Conservation (phyloP, 2,888 invertebrate species). For the Pimpla rufipes region DNA sequence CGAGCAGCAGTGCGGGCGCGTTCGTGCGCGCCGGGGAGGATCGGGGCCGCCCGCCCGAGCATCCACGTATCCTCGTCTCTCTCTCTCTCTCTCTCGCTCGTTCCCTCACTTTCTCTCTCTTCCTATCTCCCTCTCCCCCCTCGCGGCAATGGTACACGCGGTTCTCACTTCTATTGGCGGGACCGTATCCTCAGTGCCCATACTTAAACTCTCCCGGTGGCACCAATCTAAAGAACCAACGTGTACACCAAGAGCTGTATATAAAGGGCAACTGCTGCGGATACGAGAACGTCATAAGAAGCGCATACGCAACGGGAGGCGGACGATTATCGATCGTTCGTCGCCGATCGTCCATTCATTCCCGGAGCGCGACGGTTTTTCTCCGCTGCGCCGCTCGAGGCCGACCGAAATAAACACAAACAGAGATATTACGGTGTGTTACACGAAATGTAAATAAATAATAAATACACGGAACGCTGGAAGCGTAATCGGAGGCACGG, state of each 20-base stretch:
- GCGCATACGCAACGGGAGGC: slow-evolving; percentile 50
- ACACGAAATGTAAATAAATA: no score
- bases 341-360: slow-evolving; percentile 29
- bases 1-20: not conserved
- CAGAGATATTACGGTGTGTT: no score
- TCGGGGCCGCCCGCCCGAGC: no score
- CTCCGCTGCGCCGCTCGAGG: no score
- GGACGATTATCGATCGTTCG: slow-evolving; percentile 48
- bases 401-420: no score
- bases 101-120: not conserved
- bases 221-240: not conserved
- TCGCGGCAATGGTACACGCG: slow-evolving; percentile 2
- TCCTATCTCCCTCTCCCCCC: not conserved
- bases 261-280: slow-evolving; percentile 61
- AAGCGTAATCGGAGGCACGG: no score
- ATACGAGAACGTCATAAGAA: slow-evolving; percentile 61
- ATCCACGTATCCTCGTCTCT: not conserved
- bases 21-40: slow-evolving; percentile 2
- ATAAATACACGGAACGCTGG: no score
- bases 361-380: no score
- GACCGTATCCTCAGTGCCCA: not conserved
- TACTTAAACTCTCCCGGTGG: slow-evolving; percentile 1
- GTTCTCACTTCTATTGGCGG: slow-evolving; percentile 18
- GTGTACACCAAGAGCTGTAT: slow-evolving; percentile 55
- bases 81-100: not conserved